phyloP scores from a whole-genome alignment of 1,140 invertebrate species.

The Drosophila suzukii region DNA sequence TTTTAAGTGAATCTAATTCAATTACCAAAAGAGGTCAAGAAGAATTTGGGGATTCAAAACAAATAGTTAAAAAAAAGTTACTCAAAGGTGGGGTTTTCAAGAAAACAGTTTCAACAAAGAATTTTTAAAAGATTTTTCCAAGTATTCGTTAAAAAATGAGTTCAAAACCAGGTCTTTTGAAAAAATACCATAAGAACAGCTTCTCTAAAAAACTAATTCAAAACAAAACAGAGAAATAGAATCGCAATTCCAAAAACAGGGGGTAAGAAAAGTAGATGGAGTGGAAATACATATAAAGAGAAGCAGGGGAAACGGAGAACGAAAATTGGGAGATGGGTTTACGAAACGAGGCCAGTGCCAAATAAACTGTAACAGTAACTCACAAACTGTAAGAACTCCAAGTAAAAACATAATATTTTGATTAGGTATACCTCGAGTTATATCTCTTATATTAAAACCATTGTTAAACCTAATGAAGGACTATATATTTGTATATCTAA shows the following conservation, averaged over 20 bases:
- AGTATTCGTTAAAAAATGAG: neutral
- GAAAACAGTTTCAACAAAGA: neutral
- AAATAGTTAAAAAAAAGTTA: conserved; percentile 1
- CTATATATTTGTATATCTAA: too few species aligned
- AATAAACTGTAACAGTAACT: conserved; percentile 1
- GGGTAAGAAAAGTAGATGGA: neutral
- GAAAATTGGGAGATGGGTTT: neutral
- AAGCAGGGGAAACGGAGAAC: neutral
- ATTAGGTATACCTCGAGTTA: neutral
- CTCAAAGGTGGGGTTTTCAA: neutral
- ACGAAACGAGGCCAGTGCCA: conserved; percentile 11
- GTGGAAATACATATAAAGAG: neutral
- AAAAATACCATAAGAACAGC: neutral
- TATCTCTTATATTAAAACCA: neutral
- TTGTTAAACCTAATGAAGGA: neutral
- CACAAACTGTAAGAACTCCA: conserved; percentile 1
- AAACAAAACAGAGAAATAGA: conserved; percentile 5
- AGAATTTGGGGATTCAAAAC: neutral
- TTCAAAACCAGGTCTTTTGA: neutral
- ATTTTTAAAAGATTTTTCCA: neutral
- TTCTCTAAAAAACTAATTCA: neutral
- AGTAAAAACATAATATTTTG: too few species aligned
- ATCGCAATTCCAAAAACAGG: conserved; percentile 4
- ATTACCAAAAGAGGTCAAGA: conserved; percentile 28
- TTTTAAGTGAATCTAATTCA: conserved; percentile 54